Percentiles rank a stretch among this genome's conserved stretches.
Conservation (phyloP, 2,113 vertebrate genomes). For the Drymodes brunneopygia region DNA sequence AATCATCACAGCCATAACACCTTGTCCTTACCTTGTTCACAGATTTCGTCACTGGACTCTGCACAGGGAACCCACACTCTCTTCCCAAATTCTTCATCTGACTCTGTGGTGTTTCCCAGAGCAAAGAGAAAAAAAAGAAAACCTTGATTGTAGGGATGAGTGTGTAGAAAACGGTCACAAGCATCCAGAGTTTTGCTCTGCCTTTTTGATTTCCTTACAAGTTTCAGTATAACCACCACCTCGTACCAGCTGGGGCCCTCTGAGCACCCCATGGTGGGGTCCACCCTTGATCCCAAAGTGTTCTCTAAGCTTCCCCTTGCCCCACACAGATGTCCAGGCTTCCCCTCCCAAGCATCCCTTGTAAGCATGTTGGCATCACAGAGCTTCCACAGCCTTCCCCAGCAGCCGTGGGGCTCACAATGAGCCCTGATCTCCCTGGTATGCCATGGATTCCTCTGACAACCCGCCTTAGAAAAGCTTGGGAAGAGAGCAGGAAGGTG, state of each 20-base stretch:
- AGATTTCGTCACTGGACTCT: constrained; percentile 43
- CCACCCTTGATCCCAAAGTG: fast-evolving
- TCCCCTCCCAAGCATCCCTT: neutral
- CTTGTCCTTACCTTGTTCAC: constrained; percentile 55
- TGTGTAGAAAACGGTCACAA: neutral
- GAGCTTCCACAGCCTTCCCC: neutral
- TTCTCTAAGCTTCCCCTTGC: neutral
- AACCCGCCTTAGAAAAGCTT: fast-evolving
- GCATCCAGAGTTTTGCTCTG: neutral
- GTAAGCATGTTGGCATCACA: fast-evolving
- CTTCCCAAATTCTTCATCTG: constrained; percentile 57
- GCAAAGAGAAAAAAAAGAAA: constrained; percentile 50
- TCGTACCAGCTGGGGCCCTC: neutral
- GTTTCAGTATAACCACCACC: neutral
- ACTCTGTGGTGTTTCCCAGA: neutral
- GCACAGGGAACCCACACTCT: constrained; percentile 52
- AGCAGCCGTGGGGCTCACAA: fast-evolving
- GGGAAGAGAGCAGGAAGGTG: neutral
- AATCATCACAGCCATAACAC: neutral
- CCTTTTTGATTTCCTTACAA: neutral
- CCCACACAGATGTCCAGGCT: fast-evolving
- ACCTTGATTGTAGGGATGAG: neutral
- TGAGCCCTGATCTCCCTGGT: fast-evolving
- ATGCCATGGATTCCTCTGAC: neutral
- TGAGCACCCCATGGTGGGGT: neutral